Evolutionary conservation across 2,113 vertebrate genomes (phyloP).

Genomic region (Oreochromis spilurus): DNA sequence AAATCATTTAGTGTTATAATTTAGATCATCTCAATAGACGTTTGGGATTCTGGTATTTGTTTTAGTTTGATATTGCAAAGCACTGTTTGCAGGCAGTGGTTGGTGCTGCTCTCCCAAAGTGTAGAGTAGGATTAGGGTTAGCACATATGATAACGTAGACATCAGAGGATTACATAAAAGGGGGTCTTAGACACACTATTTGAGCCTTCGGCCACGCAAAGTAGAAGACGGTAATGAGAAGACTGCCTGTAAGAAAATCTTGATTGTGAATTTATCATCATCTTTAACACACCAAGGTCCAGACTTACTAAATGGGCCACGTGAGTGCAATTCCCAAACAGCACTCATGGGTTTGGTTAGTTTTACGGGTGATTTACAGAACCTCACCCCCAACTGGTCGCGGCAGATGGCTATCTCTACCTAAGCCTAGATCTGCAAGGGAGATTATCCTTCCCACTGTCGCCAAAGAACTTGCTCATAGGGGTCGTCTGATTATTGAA

Average conservation of each 20-base stretch:
- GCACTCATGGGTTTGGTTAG: background rate
- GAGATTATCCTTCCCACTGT: background rate
- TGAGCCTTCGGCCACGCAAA: background rate
- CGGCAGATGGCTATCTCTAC: background rate
- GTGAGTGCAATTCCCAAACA: background rate
- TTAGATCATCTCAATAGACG: background rate
- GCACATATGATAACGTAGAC: background rate
- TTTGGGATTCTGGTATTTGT: background rate
- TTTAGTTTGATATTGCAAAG: background rate
- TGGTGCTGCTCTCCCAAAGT: background rate
- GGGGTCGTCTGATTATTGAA: background rate
- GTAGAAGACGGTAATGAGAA: background rate
- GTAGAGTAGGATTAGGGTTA: background rate
- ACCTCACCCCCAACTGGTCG: background rate
- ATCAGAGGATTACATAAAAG: background rate
- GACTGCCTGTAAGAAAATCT: background rate
- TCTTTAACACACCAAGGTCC: background rate
- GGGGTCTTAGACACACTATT: background rate
- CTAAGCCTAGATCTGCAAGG: background rate
- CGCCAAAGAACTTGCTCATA: background rate
- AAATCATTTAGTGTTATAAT: background rate
- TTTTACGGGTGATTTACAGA: background rate
- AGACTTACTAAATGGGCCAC: background rate
- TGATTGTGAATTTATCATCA: background rate
- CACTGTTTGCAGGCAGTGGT: background rate